Percentiles rank a stretch among this genome's conserved stretches.
Evolutionary conservation across 2,888 invertebrate species (phyloP).

Genomic region (Volucella zonaria): DNA sequence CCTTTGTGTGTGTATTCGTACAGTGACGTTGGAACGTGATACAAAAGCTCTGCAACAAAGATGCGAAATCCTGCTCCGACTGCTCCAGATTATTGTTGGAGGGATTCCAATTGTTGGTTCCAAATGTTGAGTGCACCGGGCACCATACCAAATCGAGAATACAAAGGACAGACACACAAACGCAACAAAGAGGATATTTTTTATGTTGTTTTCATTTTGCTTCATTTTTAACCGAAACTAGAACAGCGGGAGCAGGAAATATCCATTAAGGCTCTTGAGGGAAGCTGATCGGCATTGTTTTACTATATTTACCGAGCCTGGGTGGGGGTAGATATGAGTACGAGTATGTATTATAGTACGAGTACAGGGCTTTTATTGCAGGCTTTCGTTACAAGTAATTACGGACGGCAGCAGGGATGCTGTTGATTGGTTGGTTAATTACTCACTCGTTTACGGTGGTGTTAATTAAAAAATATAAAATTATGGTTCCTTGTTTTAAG

Average conservation of each 20-base stretch:
- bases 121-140: not conserved
- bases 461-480: constrained; percentile 27
- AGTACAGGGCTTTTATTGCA: not conserved
- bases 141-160: too few relatives aligned
- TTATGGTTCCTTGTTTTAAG: constrained; percentile 1
- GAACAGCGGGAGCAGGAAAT: not conserved
- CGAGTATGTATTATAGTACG: too few relatives aligned
- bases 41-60: not conserved
- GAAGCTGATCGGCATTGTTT: constrained; percentile 25
- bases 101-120: not conserved
- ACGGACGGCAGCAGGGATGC: constrained; percentile 14
- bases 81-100: too few relatives aligned
- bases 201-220: not conserved
- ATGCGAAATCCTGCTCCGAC: not conserved
- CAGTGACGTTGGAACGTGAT: constrained; percentile 8
- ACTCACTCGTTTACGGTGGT: constrained; percentile 6
- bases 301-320: not conserved
- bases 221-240: not conserved
- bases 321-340: not conserved
- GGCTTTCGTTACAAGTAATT: constrained; percentile 13
- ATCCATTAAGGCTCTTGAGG: not conserved
- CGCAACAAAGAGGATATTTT: not conserved
- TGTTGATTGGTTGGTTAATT: constrained; percentile 32
- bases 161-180: too few relatives aligned
- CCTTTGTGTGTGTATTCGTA: not conserved